A percentile compares a stretch with the other conserved stretches of the same genome.
These are phyloP conservation scores for Crypturellus tataupa DNA, from an alignment of 2,797 vertebrate genomes.

Conservation along the genomic window DNA sequence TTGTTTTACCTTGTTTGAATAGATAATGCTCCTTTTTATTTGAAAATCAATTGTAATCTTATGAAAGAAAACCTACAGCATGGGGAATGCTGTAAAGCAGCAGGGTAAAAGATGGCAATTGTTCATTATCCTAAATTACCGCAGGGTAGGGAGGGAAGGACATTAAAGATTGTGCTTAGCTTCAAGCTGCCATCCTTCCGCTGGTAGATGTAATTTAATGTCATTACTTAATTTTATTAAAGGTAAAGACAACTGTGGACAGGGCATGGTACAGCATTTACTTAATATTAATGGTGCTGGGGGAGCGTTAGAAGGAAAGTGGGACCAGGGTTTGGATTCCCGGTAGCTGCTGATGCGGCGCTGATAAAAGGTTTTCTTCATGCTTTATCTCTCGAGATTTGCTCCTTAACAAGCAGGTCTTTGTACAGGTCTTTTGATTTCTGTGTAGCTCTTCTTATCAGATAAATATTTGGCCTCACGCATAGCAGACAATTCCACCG, in stretches of 20 bases:
- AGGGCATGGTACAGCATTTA: slow-evolving; percentile 39
- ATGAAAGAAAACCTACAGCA: slow-evolving; percentile 50
- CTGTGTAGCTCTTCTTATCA: not conserved
- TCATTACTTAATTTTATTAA: slow-evolving; percentile 70
- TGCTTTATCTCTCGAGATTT: not conserved
- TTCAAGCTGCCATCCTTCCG: slow-evolving; percentile 52
- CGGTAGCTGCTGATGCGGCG: not conserved
- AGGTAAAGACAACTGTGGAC: slow-evolving; percentile 63
- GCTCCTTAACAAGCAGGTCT: not conserved
- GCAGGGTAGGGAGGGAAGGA: slow-evolving; percentile 39
- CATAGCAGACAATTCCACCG: not conserved
- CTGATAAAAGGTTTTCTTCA: slow-evolving; percentile 28
- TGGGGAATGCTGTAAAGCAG: slow-evolving; percentile 44
- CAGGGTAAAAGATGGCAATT: slow-evolving; percentile 36
- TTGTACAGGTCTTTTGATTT: slow-evolving; percentile 16
- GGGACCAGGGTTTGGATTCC: not conserved
- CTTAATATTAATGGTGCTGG: slow-evolving; percentile 24
- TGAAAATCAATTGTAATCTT: slow-evolving; percentile 69
- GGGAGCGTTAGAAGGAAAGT: slow-evolving; percentile 9
- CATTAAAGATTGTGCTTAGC: slow-evolving; percentile 59
- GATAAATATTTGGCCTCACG: not conserved
- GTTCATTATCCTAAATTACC: slow-evolving; percentile 64
- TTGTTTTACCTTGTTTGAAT: slow-evolving; percentile 68
- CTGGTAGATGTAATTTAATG: slow-evolving; percentile 49
- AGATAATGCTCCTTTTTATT: slow-evolving; percentile 53